Base-by-base conservation (phyloP, 2,113 vertebrate species). In the Larimichthys polyactis region DNA sequence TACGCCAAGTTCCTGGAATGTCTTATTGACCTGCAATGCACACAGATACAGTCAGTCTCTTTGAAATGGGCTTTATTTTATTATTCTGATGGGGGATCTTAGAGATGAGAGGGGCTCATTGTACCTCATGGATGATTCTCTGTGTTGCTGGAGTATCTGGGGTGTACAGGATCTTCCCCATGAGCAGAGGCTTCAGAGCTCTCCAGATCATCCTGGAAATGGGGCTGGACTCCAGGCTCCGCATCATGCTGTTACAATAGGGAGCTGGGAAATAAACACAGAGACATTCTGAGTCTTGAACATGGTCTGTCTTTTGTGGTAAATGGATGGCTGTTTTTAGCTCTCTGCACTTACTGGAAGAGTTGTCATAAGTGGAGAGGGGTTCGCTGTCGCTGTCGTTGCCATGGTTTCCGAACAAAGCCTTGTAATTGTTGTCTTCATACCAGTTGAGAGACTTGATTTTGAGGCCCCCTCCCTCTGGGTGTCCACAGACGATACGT, bases 361-460 rank as follows among this genome's bases (percentile, higher is more conserved):
- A 87, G 91, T 96, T 95, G 81, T 96, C 95, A 0, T 96, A 96
- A 63, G 81, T 60, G 0, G 97, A 97, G 46, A 95, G 91, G 0
- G 96, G 95, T 71, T 99, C 97, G 66, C 92, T 96, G 52, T 98
- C 96, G 4, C 94, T 90, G 0, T 95, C 92, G n/a, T 95, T 96
- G 86, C 96, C 96, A 2, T 99, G 92, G 91, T 92, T 94, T 64
- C 95, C 95, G 15, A 99, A 99, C 9, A 99, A 88, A 2, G 97
- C 97, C 91, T 99, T 99, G 94, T 99, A 99, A 94, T 99, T 99
- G 86, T 97, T 96, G 92, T 99, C 98, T 84, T 99, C 98, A 0
- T 99, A 99, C 98, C 98, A 99, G 93, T 99, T 99, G 75, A 99
- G 96, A 17, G 98, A 99, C 87, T 99, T 99, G 89, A 99, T 99